Conservation (phyloP, 2,797 vertebrate genomes). For the Acanthopagrus latus region DNA sequence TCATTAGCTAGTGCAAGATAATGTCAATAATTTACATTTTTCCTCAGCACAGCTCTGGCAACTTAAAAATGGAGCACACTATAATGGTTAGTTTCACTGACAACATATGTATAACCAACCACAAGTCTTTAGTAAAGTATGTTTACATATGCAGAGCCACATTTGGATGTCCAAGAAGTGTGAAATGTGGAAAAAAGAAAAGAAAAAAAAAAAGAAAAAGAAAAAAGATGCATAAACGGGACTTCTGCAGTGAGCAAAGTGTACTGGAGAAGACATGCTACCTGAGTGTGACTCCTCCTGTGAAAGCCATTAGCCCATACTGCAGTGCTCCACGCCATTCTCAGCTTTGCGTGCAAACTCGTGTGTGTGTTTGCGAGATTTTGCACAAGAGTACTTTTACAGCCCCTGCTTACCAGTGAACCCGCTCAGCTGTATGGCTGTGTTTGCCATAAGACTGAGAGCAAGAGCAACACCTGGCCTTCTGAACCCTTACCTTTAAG, state of each 20-base stretch:
- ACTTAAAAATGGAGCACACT: neutral
- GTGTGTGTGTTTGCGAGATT: constrained; percentile 33
- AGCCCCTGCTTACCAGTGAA: constrained; percentile 65
- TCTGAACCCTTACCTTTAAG: constrained; percentile 81
- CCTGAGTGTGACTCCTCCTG: constrained; percentile 87
- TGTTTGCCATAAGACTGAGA: constrained; percentile 84
- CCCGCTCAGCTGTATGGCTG: constrained; percentile 77
- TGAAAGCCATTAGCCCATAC: constrained; percentile 89
- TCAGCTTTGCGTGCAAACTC: constrained; percentile 63
- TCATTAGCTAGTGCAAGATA: neutral
- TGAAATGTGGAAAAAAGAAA: neutral
- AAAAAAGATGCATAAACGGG: constrained; percentile 54
- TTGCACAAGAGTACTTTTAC: constrained; percentile 63
- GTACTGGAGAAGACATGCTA: constrained; percentile 85
- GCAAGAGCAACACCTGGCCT: constrained; percentile 84
- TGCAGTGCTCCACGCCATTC: constrained; percentile 80
- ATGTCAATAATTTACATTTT: neutral
- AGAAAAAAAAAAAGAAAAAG: neutral
- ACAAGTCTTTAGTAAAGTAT: neutral
- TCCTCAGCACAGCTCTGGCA: neutral
- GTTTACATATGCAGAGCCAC: neutral
- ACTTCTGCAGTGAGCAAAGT: constrained; percentile 45
- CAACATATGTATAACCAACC: neutral
- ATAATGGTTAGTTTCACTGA: neutral
- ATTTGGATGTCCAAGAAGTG: neutral